These are phyloP conservation scores for Plectrocnemia conspersa DNA, from an alignment of 1,140 invertebrate genomes.

Conservation along the genomic window DNA sequence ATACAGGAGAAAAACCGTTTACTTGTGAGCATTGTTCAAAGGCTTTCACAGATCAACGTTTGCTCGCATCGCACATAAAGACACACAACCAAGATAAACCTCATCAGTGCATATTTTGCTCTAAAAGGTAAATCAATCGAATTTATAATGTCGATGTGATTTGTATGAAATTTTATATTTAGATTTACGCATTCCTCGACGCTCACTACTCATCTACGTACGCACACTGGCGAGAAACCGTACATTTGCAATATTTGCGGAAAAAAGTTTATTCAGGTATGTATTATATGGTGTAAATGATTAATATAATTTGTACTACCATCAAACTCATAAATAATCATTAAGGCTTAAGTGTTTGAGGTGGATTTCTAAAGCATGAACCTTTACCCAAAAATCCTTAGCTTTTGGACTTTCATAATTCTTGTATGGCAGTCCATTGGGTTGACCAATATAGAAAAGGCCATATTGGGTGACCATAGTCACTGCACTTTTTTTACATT, in stretches of 20 bases:
- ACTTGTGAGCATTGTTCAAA: constrained; percentile 31
- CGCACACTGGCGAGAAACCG: constrained; percentile 30
- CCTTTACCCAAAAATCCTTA: not conserved
- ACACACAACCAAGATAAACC: constrained; percentile 34
- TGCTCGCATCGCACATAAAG: constrained; percentile 31
- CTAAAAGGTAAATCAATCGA: constrained; percentile 28
- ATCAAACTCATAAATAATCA: not conserved
- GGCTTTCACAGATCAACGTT: constrained; percentile 31
- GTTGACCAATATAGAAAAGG: not conserved
- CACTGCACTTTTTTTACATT: too few species aligned
- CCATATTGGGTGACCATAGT: too few species aligned
- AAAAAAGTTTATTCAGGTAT: constrained; percentile 14
- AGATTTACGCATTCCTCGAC: constrained; percentile 29
- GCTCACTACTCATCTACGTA: constrained; percentile 26
- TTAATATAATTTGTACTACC: not conserved
- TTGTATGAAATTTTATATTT: not conserved
- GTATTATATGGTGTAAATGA: not conserved
- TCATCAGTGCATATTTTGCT: constrained; percentile 31
- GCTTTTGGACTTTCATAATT: not conserved
- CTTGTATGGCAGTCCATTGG: not conserved
- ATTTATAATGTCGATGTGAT: not conserved
- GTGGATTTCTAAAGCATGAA: not conserved
- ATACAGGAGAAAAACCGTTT: constrained; percentile 37
- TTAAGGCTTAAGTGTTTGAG: not conserved
- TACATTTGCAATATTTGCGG: constrained; percentile 11